Evolutionary conservation across 2,797 vertebrate species (phyloP).

Genomic region (Malurus splendens): DNA sequence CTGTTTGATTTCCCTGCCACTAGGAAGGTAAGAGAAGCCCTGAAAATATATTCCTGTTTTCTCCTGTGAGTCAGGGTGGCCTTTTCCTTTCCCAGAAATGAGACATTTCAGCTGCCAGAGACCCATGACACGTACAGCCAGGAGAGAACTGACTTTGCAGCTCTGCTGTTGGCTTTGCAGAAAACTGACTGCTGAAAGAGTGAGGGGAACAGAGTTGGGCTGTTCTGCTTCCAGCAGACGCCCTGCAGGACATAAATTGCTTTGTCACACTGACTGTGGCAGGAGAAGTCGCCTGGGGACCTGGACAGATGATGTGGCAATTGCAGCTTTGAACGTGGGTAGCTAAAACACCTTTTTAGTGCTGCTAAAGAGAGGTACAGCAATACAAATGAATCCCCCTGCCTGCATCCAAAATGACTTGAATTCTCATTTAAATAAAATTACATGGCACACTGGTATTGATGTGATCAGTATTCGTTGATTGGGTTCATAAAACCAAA

Average conservation of each 20-base stretch:
- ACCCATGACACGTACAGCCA: not conserved
- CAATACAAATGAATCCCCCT: slow-evolving; percentile 17
- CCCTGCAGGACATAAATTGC: slow-evolving; percentile 13
- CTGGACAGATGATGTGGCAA: slow-evolving; percentile 34
- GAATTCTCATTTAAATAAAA: slow-evolving; percentile 53
- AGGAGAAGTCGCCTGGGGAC: not conserved
- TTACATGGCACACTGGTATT: slow-evolving; percentile 4
- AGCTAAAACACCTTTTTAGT: slow-evolving; percentile 28
- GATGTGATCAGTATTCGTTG: slow-evolving; percentile 41
- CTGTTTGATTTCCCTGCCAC: not conserved
- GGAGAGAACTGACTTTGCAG: not conserved
- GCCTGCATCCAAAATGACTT: not conserved
- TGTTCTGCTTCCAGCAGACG: not conserved
- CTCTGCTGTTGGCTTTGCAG: not conserved
- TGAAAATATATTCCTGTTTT: not conserved
- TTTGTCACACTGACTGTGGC: slow-evolving; percentile 19
- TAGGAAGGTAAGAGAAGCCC: not conserved
- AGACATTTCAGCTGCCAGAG: not conserved
- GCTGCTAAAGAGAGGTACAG: not conserved
- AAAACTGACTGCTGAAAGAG: not conserved
- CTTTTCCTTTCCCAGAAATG: not conserved
- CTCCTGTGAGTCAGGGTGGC: not conserved
- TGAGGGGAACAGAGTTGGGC: not conserved
- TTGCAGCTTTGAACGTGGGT: slow-evolving; percentile 6
- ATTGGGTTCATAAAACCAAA: slow-evolving; percentile 50